Base-by-base conservation (phyloP, 2,113 vertebrate genomes). In the Larimichthys crocea region DNA sequence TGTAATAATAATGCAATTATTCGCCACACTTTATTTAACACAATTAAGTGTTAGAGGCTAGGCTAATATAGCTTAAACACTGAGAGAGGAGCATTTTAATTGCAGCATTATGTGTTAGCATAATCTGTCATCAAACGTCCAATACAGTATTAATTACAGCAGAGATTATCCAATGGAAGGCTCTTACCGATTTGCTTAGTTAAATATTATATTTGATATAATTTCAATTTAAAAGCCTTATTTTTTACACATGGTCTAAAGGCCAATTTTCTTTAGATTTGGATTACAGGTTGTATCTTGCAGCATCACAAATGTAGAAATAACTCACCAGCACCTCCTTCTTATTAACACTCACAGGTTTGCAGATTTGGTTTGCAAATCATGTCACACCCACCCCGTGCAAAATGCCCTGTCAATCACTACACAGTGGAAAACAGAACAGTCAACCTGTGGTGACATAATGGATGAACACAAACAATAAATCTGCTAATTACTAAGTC, bases 301-400 rank as follows among this genome's bases (percentile, higher is more conserved):
- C 48, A 44, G 4, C 20, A 8, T 65, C 19, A 61, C 46, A 72
- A 26, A 76, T 44, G 61, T 5, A 74, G 35, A 62, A 42, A 48
- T 24, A n/a, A 60, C 70, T 67, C 20, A 53, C 68, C 61, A 31
- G 26, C 55, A 7, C n/a, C 59, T 17, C 0, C 35, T 22, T 48
- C 74, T 64, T 29, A 73, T 82, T 82, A 79, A 22, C 16, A 67
- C 49, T 66, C 40, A 40, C 61, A 79, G 61, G 29, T 67, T 61
- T 9, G 5, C 0, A n/a, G 17, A 85, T 88, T 76, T 82, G 79
- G 65, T 79, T 82, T 85, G 83, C 75, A 85, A 85, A 85, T 88
- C 10, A 64, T 20, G n/a, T 12, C 1, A 1, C 62, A 22, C 29
- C 29, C 14, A 9, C 19, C 57, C n/a, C 3, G 52, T 0, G 55